Evolutionary conservation across 1,140 invertebrate species (phyloP), one percentile per base, ranked within the genome.

Genomic region (Dendrolimus punctatus): DNA sequence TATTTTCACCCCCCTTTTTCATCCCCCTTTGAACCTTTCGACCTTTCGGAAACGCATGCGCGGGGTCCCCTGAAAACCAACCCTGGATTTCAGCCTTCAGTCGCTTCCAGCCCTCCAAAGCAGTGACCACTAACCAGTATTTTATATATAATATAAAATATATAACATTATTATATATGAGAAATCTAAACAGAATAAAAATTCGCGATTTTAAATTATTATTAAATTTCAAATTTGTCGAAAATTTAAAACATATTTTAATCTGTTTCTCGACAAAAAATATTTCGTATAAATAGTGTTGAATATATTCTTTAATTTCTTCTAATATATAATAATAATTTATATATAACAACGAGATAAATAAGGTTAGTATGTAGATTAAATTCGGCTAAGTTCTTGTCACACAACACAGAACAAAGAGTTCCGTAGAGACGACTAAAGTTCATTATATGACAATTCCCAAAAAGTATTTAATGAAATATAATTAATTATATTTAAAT

Each of bases 211-310:
- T 53, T n/a, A 38, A 48, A 23, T 23, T 23, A 23, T 23, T 23
- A 46, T 60, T 49, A 8, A 39, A 42, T 46, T 37, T 43, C 36
- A 49, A 43, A 54, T 57, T 55, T 51, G 40, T 43, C 69, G 76
- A 82, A 51, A 71, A 71, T n/a, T 52, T 71, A 44, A 64, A 67
- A 36, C 76, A 85, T 51, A 76, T 80, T 66, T 48, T 80, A 9
- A 85, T 83, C 41, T 73, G 77, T 66, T 85, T 85, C 56, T 83
- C 82, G 38, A 85, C 82, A 0, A 85, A 85, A 71, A 85, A 85
- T 61, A 83, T 85, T 53, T 80, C 76, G 5, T 85, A 85, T 51
- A 85, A 84, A 58, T 84, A 85, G 82, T 84, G 71, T 43, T 36
- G 6, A 42, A 41, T 49, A 39, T 46, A 23, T 52, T 4, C 39